These are phyloP conservation scores for Morpho deidamia DNA, from an alignment of 2,888 invertebrate genomes.

Conservation along the genomic window DNA sequence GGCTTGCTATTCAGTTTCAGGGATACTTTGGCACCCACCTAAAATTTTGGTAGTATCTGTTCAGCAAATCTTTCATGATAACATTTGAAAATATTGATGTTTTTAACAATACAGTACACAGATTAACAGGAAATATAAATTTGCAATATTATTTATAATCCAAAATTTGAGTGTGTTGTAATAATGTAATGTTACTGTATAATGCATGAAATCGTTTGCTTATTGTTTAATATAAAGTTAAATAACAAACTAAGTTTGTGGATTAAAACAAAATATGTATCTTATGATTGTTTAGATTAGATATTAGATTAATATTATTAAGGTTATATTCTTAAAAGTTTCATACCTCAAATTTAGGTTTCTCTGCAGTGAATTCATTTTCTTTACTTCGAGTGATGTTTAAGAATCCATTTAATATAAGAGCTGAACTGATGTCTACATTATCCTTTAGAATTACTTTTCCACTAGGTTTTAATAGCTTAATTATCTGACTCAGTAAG, in stretches of 20 bases:
- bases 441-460: constrained; percentile 73
- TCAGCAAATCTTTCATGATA: neutral
- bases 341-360: constrained; percentile 84
- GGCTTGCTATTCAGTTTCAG: constrained; percentile 50
- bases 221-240: too few relatives aligned
- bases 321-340: neutral
- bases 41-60: constrained; percentile 20
- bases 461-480: constrained; percentile 81
- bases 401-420: constrained; percentile 83
- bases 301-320: too few relatives aligned
- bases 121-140: too few relatives aligned
- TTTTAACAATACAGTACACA: too few relatives aligned
- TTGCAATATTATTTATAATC: too few relatives aligned
- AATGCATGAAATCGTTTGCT: too few relatives aligned
- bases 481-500: constrained; percentile 76
- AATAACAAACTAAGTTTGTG: too few relatives aligned
- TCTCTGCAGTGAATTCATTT: constrained; percentile 69
- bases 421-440: constrained; percentile 57
- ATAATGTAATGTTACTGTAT: too few relatives aligned
- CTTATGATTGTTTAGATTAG: too few relatives aligned
- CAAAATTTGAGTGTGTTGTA: too few relatives aligned
- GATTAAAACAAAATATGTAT: too few relatives aligned
- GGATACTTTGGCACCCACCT: constrained; percentile 69
- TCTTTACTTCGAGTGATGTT: constrained; percentile 48
- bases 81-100: neutral